Conservation (phyloP, 2,797 vertebrate species). For the Saxicola maurus region DNA sequence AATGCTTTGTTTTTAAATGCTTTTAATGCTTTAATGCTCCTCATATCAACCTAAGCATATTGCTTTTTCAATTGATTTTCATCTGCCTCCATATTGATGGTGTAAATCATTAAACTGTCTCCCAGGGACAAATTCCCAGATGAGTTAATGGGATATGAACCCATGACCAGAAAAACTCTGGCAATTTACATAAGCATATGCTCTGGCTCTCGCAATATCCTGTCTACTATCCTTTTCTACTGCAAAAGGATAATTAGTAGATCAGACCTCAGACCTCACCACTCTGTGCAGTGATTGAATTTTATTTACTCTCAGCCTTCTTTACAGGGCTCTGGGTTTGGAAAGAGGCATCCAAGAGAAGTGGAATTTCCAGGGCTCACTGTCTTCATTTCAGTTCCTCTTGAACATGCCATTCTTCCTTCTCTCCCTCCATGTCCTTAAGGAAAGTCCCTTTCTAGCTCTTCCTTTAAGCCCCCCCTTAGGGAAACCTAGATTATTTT, state of each 20-base stretch:
- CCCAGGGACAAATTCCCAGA: neutral
- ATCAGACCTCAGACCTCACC: neutral
- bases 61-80: neutral
- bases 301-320: neutral
- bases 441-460: neutral
- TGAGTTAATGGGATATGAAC: neutral
- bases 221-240: neutral
- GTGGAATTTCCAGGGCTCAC: neutral
- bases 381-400: neutral
- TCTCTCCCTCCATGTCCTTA: neutral
- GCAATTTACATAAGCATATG: neutral
- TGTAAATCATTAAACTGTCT: neutral
- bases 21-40: neutral
- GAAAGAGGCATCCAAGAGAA: neutral
- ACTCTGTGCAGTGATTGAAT: neutral
- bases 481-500: neutral
- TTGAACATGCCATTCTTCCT: neutral
- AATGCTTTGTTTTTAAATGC: too few species aligned
- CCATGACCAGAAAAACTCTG: neutral
- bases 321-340: neutral
- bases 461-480: neutral
- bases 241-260: neutral
- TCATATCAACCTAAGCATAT: accelerated
- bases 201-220: neutral
- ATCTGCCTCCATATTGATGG: neutral